Conservation (phyloP, 2,113 vertebrate genomes). For the Aphelocoma coerulescens region DNA sequence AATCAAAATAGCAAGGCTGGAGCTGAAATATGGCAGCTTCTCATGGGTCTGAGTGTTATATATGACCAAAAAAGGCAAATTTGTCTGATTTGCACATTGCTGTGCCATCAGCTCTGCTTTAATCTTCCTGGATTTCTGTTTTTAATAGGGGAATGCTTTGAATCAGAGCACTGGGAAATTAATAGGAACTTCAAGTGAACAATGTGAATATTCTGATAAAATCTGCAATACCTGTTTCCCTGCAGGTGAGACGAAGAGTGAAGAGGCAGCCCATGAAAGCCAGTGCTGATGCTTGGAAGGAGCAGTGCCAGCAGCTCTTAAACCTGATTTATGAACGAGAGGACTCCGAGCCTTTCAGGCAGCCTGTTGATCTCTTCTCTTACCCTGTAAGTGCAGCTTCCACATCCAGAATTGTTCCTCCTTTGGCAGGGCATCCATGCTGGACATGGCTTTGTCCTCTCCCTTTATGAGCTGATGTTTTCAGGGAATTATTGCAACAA, state of each 20-base stretch:
- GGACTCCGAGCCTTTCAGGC: conserved; percentile 91
- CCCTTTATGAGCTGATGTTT: not conserved
- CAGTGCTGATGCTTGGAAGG: conserved; percentile 81
- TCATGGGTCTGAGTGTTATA: not conserved
- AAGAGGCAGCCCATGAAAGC: conserved; percentile 68
- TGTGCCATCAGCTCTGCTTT: not conserved
- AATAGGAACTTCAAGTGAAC: not conserved
- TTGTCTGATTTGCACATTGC: not conserved
- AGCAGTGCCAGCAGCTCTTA: conserved; percentile 86
- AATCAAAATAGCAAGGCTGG: not conserved
- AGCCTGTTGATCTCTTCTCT: conserved; percentile 86
- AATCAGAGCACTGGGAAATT: not conserved
- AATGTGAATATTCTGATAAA: not conserved
- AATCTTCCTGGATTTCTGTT: not conserved
- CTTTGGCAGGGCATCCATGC: not conserved
- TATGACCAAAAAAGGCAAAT: not conserved
- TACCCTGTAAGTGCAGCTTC: conserved; percentile 78
- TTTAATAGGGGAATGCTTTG: not conserved
- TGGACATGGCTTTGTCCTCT: not conserved
- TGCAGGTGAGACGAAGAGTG: conserved; percentile 67
- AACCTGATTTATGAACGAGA: conserved; percentile 85
- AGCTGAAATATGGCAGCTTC: not conserved
- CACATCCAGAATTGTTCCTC: not conserved
- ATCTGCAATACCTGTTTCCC: not conserved
- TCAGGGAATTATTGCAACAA: not conserved